Evolutionary conservation across 2,888 invertebrate genomes (phyloP).

Genomic region (Trachelus stipa): DNA sequence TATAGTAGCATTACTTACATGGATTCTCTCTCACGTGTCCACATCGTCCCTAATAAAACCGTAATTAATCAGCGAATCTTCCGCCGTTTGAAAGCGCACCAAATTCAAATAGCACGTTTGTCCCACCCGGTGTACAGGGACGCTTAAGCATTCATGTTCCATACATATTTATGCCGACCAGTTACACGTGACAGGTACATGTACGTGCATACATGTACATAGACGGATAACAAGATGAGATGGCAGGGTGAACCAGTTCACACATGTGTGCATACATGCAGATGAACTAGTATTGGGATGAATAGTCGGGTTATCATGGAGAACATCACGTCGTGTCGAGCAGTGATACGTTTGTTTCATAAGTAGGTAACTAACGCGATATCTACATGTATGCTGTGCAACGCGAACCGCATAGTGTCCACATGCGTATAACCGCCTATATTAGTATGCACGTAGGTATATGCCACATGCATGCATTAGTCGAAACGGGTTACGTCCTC

Average conservation of each 20-base stretch:
- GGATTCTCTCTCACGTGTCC: no score
- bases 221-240: no score
- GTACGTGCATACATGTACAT: conserved; percentile 24
- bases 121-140: conserved; percentile 24
- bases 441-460: no score
- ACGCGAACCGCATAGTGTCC: conserved; percentile 2
- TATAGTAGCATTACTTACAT: no score
- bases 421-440: conserved; percentile 4
- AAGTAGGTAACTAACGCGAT: conserved; percentile 50
- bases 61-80: no score
- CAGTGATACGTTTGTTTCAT: conserved; percentile 62
- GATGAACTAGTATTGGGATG: no score
- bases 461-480: no score
- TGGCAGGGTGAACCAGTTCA: no score
- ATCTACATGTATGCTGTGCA: conserved; percentile 4
- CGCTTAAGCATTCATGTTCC: conserved; percentile 63
- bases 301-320: conserved; percentile 41
- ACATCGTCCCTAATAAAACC: no score
- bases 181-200: conserved; percentile 49
- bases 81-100: no score
- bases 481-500: no score
- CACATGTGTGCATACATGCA: no score
- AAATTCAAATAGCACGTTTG: not conserved
- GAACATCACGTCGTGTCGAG: conserved; percentile 52
- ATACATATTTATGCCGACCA: conserved; percentile 61